Evolutionary conservation across 2,113 vertebrate genomes (phyloP).

Genomic region (Pavo muticus): DNA sequence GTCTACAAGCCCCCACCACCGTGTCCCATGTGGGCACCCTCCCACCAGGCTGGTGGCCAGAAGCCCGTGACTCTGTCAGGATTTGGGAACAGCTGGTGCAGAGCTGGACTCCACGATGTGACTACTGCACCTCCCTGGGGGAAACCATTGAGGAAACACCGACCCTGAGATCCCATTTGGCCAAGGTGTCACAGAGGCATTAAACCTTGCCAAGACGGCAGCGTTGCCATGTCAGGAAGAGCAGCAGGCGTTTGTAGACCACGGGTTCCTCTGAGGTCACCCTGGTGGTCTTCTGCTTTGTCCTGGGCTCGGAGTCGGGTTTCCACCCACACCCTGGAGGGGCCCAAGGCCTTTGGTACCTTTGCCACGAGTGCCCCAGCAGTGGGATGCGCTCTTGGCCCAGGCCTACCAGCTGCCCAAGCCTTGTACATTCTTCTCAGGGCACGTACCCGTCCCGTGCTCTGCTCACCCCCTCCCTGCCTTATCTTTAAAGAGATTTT

Average conservation of each 20-base stretch:
- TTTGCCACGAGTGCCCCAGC: neutral
- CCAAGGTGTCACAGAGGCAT: neutral
- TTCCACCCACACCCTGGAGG: slow-evolving; percentile 57
- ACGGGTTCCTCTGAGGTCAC: neutral
- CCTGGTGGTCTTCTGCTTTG: neutral
- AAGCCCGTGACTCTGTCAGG: neutral
- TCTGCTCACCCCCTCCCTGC: slow-evolving; percentile 54
- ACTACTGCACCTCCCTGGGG: neutral
- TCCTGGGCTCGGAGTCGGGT: neutral
- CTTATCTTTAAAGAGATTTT: slow-evolving; percentile 64
- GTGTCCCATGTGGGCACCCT: neutral
- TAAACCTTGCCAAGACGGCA: neutral
- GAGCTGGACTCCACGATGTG: neutral
- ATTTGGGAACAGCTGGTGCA: neutral
- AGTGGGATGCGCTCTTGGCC: slow-evolving; percentile 38
- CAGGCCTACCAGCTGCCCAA: slow-evolving; percentile 59
- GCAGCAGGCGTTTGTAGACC: neutral
- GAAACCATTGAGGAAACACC: neutral
- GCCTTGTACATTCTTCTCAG: slow-evolving; percentile 64
- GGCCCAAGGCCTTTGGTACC: neutral
- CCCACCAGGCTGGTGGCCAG: neutral
- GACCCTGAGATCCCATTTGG: neutral
- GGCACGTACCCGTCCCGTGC: neutral
- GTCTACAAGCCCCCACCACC: neutral
- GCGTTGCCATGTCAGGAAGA: neutral